Evolutionary conservation across 2,888 invertebrate genomes (phyloP).

Genomic region (Camponotus fellah): DNA sequence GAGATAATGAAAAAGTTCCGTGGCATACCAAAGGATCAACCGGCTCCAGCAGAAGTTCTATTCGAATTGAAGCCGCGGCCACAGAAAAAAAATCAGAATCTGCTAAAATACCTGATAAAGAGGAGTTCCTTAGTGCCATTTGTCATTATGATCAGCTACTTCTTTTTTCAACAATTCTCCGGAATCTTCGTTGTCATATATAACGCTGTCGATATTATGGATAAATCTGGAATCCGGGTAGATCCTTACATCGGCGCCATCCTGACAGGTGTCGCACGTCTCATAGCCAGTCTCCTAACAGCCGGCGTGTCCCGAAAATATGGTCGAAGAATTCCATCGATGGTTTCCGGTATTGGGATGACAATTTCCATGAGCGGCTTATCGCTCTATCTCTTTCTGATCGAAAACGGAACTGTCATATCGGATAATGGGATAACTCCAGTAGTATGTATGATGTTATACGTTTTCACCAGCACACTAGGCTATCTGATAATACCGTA

Average conservation of each 20-base stretch:
- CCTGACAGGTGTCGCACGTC: constrained; percentile 86
- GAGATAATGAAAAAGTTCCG: constrained; percentile 85
- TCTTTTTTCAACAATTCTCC: constrained; percentile 88
- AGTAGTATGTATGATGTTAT: constrained; percentile 85
- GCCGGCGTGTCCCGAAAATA: constrained; percentile 87
- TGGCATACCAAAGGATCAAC: constrained; percentile 78
- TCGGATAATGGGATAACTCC: constrained; percentile 83
- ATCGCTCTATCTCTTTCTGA: constrained; percentile 85
- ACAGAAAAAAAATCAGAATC: constrained; percentile 72
- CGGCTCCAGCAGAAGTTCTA: constrained; percentile 70
- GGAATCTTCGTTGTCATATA: constrained; percentile 88
- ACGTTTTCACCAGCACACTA: constrained; percentile 87
- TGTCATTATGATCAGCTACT: constrained; percentile 86
- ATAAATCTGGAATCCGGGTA: constrained; percentile 83
- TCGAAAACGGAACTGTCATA: constrained; percentile 76
- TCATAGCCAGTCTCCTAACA: constrained; percentile 86
- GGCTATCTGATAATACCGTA: constrained; percentile 88
- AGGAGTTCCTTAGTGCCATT: constrained; percentile 86
- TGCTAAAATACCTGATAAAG: constrained; percentile 80
- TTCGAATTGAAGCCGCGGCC: constrained; percentile 68
- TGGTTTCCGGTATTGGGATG: constrained; percentile 88
- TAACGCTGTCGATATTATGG: constrained; percentile 87
- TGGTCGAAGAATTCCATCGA: constrained; percentile 88
- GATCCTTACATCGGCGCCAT: constrained; percentile 84
- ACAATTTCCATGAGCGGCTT: constrained; percentile 87